A percentile compares a stretch with the other conserved stretches of the same genome.
Evolutionary conservation across 2,797 vertebrate species (phyloP).

Genomic region (Antrozous pallidus): DNA sequence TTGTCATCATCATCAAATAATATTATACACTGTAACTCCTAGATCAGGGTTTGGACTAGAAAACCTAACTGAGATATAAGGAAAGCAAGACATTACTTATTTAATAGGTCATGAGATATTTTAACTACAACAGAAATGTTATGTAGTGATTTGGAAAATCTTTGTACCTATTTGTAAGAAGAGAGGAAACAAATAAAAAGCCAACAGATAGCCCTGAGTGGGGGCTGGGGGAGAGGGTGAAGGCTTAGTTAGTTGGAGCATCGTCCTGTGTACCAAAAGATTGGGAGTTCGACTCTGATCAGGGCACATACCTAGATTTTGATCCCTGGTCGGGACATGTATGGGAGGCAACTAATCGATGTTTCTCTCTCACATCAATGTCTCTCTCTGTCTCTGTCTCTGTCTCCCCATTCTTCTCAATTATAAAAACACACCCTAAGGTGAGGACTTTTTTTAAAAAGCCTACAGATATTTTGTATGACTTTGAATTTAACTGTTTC

Average conservation of each 20-base stretch:
- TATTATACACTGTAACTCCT: neutral
- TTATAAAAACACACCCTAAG: neutral
- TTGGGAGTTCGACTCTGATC: neutral
- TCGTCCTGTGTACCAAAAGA: neutral
- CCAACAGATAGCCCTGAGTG: neutral
- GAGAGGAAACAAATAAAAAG: neutral
- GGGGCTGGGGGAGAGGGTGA: too few species aligned
- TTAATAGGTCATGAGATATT: neutral
- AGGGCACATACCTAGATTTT: neutral
- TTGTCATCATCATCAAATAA: neutral
- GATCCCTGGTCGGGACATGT: neutral
- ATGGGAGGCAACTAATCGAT: neutral
- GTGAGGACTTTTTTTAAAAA: neutral
- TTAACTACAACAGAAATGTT: neutral
- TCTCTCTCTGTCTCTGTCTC: neutral
- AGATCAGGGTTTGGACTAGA: neutral
- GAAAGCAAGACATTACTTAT: neutral
- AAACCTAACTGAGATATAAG: neutral
- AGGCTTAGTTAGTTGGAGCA: neutral
- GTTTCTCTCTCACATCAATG: neutral
- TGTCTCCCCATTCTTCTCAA: neutral
- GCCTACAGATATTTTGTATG: neutral
- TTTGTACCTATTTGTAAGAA: slow-evolving; percentile 21
- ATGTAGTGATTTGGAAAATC: neutral
- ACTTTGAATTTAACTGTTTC: neutral